These are phyloP conservation scores for Byasa hedistus DNA, from an alignment of 2,888 invertebrate genomes.

Conservation along the genomic window DNA sequence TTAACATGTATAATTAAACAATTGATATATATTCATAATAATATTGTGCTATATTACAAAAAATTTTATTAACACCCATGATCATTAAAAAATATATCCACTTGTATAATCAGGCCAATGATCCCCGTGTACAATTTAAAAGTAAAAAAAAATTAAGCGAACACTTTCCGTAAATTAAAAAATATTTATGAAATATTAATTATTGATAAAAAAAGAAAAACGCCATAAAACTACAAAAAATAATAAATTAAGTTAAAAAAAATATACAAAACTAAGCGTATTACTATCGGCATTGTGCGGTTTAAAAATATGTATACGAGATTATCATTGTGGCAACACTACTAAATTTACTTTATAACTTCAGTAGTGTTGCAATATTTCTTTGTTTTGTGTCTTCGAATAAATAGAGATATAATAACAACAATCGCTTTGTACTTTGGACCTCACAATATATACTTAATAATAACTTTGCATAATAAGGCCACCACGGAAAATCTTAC, in stretches of 20 bases:
- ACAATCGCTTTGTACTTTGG: conserved; percentile 62
- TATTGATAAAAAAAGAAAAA: conserved; percentile 47
- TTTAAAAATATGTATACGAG: conserved; percentile 30
- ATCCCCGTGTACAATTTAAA: conserved; percentile 18
- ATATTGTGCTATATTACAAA: neutral
- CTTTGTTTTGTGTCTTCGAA: conserved; percentile 6
- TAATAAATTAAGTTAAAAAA: conserved; percentile 53
- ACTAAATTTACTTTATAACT: conserved; percentile 4
- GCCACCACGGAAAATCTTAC: conserved; percentile 38
- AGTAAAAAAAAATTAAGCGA: conserved; percentile 12
- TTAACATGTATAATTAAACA: neutral
- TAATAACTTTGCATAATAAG: conserved; percentile 41
- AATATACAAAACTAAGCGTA: conserved; percentile 61
- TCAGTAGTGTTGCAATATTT: conserved; percentile 5
- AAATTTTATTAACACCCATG: neutral
- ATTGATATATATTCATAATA: neutral
- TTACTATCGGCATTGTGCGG: conserved; percentile 59
- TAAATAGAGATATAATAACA: conserved; percentile 39
- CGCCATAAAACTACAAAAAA: conserved; percentile 32
- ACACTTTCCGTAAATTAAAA: conserved; percentile 31
- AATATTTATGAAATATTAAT: conserved; percentile 47
- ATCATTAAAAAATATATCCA: neutral
- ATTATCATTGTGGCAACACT: conserved; percentile 15
- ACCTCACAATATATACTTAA: conserved; percentile 35
- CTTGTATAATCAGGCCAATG: neutral